phyloP scores from a whole-genome alignment of 2,113 vertebrate species.

The Heteronetta atricapilla region DNA sequence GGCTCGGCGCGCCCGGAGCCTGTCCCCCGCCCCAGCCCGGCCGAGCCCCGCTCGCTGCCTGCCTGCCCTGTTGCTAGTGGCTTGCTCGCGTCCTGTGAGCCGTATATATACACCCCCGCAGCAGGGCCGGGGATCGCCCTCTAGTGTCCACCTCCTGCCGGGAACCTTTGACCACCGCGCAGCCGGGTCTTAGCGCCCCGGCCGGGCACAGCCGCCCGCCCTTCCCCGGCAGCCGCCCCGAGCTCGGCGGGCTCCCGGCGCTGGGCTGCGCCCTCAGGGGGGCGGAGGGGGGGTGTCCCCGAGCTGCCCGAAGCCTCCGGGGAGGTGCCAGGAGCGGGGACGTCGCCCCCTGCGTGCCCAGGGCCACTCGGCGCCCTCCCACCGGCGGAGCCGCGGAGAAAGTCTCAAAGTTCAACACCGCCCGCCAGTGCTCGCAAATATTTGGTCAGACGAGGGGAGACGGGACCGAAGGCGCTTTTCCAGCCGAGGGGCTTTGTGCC shows the following conservation, averaged over 20 bases:
- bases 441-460: no score
- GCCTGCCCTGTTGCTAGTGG: conserved; percentile 61
- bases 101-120: conserved; percentile 54
- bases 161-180: conserved; percentile 29
- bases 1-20: background rate
- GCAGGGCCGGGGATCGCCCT: conserved; percentile 61
- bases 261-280: no score
- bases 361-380: no score
- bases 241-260: no score
- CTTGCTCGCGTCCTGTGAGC: background rate
- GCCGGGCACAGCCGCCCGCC: background rate
- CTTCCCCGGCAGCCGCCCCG: background rate
- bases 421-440: no score
- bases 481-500: background rate
- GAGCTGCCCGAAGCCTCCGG: no score
- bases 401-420: no score
- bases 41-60: background rate
- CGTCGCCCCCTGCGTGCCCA: no score
- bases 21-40: background rate
- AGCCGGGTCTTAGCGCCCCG: conserved; percentile 60
- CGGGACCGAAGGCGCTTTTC: no score
- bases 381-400: no score
- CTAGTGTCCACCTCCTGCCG: conserved; percentile 57
- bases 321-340: no score
- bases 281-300: no score